These are phyloP conservation scores for Propithecus coquereli DNA, from an alignment of 2,113 vertebrate genomes.

Conservation along the genomic window DNA sequence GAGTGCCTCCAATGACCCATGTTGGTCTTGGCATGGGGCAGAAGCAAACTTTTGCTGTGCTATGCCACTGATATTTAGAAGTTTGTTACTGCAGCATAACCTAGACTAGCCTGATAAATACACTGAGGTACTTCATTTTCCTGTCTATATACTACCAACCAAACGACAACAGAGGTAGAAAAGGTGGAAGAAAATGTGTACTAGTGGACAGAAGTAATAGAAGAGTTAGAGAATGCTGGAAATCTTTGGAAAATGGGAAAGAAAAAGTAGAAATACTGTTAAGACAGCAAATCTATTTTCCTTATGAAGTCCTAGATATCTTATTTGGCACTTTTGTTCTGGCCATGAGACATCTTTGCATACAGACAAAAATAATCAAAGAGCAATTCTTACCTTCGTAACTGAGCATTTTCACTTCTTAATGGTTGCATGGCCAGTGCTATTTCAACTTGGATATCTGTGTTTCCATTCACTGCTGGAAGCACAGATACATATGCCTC, in stretches of 20 bases:
- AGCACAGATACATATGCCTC: constrained; percentile 84
- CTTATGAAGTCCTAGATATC: neutral
- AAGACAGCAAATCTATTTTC: neutral
- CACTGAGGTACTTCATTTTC: neutral
- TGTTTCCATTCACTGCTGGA: constrained; percentile 74
- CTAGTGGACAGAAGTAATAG: neutral
- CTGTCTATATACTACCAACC: neutral
- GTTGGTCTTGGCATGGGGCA: neutral
- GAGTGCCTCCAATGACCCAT: neutral
- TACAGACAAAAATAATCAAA: constrained; percentile 22
- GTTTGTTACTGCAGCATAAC: neutral
- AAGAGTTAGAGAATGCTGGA: neutral
- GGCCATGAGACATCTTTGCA: neutral
- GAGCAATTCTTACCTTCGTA: constrained; percentile 84
- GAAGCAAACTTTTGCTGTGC: neutral
- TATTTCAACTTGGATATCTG: constrained; percentile 83
- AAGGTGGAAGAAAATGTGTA: neutral
- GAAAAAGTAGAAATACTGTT: neutral
- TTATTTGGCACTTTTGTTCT: neutral
- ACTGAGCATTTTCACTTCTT: constrained; percentile 87
- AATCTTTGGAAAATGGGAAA: neutral
- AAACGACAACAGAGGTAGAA: neutral
- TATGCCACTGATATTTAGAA: neutral
- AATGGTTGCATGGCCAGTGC: constrained; percentile 85
- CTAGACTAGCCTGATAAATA: neutral